Base-by-base conservation (phyloP, 2,888 invertebrate species). In the Plagodis dolabraria region DNA sequence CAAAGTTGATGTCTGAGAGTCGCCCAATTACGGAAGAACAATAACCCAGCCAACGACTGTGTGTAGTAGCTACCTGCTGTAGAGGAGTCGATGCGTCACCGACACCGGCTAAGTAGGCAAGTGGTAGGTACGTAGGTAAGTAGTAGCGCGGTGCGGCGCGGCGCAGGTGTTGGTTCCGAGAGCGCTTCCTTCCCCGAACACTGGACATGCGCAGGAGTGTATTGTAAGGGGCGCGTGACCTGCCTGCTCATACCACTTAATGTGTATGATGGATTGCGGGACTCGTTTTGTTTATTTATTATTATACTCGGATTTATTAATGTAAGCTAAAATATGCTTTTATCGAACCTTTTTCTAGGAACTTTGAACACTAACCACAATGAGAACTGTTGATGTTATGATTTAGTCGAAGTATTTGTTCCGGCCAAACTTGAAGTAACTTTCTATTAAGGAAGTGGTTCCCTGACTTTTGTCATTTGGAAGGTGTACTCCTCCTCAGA, bases 171-270 rank as follows among this genome's bases (percentile, higher is more conserved):
- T 42, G 54, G 56, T 47, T 60, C 61, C 61, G 59, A 58, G 63
- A 60, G 62, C 54, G 64, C 58, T 67, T 66, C 64, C 69, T 71
- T 70, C 71, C 70, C 55, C 64, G 71, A 70, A 71, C 62, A 57
- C 63, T 66, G 64, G 69, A 53, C 60, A 68, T 67, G 69, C 69
- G 61, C 62, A 33, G 63, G 59, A 60, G 65, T 54, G 57, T 57
- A 66, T 68, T 67, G 65, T 63, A 66, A 49, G 48, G 47, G 55
- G 52, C 59, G 62, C 69, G 69, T 69, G 69, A 53, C 50, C 33
- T 0, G 69, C 58, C 56, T 69, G 49, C 63, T 64, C 66, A 66
- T 61, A 42, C 44, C 38, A 43, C 4, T 10, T 65, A 65, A 65
- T 68, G 58, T 40, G 8, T 33, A n/a, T 49, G 58, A 60, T 59